Evolutionary conservation across 2,797 vertebrate species (phyloP), one percentile per base, ranked within the genome.

Genomic region (Scyliorhinus canicula): DNA sequence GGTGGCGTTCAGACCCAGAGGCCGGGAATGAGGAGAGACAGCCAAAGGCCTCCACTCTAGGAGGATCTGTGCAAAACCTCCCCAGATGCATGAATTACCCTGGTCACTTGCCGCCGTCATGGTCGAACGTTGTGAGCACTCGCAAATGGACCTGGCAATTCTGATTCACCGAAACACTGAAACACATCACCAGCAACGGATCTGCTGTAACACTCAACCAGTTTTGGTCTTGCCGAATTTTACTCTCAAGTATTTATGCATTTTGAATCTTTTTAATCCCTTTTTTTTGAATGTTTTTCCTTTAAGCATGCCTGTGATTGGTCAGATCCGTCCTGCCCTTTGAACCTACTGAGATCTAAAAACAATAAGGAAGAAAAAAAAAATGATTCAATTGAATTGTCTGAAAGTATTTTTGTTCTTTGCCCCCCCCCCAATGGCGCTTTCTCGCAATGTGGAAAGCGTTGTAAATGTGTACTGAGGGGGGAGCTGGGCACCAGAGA

Each of bases 171-270:
- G n/a, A 16, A 65, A 11, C 86, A 90, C 11, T 60, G 40, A 91
- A 40, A 40, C 31, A n/a, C 88, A 91, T 91, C 88, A 65, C 57
- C 57, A 24, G 60, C 6, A 63, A 24, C 21, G 55, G 86, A 60
- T n/a, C 86, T 60, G 86, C 35, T 19, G 88, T 91, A 91, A 91
- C 88, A 91, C 88, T 91, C 60, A 91, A 91, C 88, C 21, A 91
- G 88, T 91, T 57, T 91, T 91, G 57, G 57, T 63, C 88, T 91
- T 91, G 88, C 88, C 21, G 88, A 91, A 91, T 91, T 91, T 65
- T 91, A 55, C 88, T 91, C 88, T 91, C 57, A 91, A 91, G 60
- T 91, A 91, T 91, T 91, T 91, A 91, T 91, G 88, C 88, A 91
- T 91, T 91, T 91, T 91, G 88, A 91, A 63, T 63, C 88, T 91